Evolutionary conservation across 2,888 invertebrate genomes (phyloP).

Genomic region (Alitta virens): DNA sequence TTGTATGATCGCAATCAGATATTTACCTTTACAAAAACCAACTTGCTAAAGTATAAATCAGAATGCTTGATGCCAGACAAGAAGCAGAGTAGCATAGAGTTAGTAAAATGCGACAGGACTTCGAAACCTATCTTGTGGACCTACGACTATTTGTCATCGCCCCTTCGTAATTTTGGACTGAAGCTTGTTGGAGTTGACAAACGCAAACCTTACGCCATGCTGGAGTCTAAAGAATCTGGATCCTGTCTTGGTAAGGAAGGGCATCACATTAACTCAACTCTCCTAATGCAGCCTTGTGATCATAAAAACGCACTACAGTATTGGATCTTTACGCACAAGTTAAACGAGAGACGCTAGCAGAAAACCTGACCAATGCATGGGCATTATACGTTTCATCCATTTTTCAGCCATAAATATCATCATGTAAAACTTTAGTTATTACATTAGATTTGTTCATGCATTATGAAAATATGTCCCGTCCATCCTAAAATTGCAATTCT

Average conservation of each 20-base stretch:
- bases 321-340: not conserved
- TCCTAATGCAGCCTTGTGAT: not conserved
- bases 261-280: not conserved
- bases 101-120: not conserved
- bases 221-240: not conserved
- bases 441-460: too few species aligned
- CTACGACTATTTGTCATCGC: too few species aligned
- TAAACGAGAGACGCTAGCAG: not conserved
- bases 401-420: too few species aligned
- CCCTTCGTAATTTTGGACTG: not conserved
- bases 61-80: too few species aligned
- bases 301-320: not conserved
- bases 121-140: too few species aligned
- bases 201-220: not conserved
- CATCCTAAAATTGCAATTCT: too few species aligned
- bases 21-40: too few species aligned
- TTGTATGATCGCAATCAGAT: conserved; percentile 1
- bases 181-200: not conserved
- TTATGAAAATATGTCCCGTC: too few species aligned
- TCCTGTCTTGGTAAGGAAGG: not conserved
- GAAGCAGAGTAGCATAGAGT: not conserved
- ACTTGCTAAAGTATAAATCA: too few species aligned
- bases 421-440: too few species aligned
- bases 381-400: too few species aligned
- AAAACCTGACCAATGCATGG: too few species aligned